A percentile compares a stretch with the other conserved stretches of the same genome.
Evolutionary conservation across 2,797 vertebrate species (phyloP).

Genomic region (Brachymystax lenok): DNA sequence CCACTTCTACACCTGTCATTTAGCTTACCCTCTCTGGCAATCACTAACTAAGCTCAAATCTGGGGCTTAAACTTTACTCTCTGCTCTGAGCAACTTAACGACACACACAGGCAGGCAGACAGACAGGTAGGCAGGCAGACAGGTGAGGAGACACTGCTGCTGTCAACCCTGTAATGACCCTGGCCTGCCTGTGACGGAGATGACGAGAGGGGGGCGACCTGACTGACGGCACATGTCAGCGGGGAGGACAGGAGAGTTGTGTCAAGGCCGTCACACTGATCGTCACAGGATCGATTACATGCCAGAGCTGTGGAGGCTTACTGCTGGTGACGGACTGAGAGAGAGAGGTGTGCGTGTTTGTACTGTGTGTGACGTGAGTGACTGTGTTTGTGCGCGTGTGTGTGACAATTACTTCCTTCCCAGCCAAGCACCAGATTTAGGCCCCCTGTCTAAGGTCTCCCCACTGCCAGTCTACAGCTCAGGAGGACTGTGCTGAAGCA

Average conservation of each 20-base stretch:
- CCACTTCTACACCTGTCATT: background rate
- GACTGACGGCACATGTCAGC: background rate
- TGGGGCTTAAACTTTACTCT: background rate
- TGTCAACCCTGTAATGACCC: background rate
- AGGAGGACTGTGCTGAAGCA: background rate
- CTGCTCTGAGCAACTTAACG: no score
- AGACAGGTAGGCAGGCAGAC: background rate
- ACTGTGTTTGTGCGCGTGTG: background rate
- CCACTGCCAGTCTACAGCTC: background rate
- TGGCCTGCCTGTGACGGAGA: background rate
- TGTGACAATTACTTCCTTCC: conserved; percentile 2
- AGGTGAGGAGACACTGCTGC: no score
- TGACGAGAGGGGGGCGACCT: background rate
- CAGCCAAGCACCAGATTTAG: conserved; percentile 6
- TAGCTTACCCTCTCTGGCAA: background rate
- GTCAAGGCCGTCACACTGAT: conserved; percentile 5
- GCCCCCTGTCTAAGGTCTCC: background rate
- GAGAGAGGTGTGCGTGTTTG: background rate
- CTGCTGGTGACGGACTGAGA: conserved; percentile 12
- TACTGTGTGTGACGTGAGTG: background rate
- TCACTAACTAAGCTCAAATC: background rate
- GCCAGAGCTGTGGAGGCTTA: conserved; percentile 16
- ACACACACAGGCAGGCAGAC: background rate
- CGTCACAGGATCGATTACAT: conserved; percentile 24
- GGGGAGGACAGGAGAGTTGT: background rate